These are phyloP conservation scores for Nipponacmea schrenckii DNA, from an alignment of 2,888 invertebrate species.

Conservation along the genomic window DNA sequence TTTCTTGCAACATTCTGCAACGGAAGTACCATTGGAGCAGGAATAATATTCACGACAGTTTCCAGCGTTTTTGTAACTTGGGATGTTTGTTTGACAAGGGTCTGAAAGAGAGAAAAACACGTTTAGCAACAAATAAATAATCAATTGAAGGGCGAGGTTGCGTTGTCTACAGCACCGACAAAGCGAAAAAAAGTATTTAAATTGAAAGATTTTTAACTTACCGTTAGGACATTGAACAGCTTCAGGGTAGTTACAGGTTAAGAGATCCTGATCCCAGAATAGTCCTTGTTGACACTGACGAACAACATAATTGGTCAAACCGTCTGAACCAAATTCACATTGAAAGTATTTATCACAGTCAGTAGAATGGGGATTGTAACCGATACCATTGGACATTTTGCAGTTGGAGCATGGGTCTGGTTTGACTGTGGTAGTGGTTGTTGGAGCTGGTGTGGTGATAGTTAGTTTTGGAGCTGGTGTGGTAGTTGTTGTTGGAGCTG, in stretches of 20 bases:
- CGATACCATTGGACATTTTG: conserved; percentile 32
- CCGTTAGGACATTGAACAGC: conserved; percentile 29
- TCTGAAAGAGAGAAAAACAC: neutral
- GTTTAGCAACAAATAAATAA: neutral
- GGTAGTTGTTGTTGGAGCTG: neutral
- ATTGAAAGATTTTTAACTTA: no score
- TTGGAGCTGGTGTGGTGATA: neutral
- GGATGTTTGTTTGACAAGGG: neutral
- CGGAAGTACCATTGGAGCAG: conserved; percentile 38
- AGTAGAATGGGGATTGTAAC: conserved; percentile 34
- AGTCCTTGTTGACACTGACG: conserved; percentile 32
- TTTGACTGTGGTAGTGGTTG: neutral
- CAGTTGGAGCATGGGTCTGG: conserved; percentile 32
- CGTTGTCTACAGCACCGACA: no score
- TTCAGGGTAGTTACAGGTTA: conserved; percentile 29
- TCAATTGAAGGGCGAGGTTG: no score
- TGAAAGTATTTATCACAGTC: conserved; percentile 35
- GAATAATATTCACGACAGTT: conserved; percentile 49
- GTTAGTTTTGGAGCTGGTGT: neutral
- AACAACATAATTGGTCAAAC: conserved; percentile 20
- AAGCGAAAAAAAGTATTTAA: no score
- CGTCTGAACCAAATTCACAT: conserved; percentile 29
- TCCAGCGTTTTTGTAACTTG: conserved; percentile 11
- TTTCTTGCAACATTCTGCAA: conserved; percentile 42
- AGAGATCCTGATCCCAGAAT: conserved; percentile 32